Base-by-base conservation (phyloP, 1,140 invertebrate species). In the Scaptodrosophila lebanonensis region DNA sequence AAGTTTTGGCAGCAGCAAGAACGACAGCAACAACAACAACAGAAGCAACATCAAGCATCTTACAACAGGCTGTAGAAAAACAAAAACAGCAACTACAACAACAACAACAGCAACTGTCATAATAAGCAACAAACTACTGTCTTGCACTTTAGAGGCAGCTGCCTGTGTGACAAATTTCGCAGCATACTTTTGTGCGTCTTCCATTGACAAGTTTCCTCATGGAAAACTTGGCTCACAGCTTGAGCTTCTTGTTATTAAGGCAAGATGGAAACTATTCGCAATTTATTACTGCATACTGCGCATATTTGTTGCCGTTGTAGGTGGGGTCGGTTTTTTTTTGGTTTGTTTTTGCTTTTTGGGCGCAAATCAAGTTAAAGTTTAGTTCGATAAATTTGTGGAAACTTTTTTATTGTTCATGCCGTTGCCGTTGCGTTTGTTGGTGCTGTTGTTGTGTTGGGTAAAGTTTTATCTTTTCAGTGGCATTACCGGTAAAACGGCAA, bases 91-190 rank as follows among this genome's bases (percentile, higher is more conserved):
- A 69, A 39, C 33, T 33, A 18, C 42, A 69, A 32, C 32, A 45
- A 39, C 38, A 53, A 43, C 17, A 51, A 11, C 18, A 45, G 25
- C 18, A 20, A 44, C 4, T 40, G 16, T 29, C 27, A 44, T 20
- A 32, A 30, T 33, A 27, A 45, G 30, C 42, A 48, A 44, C 39
- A 36, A 27, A 12, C 17, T 33, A 16, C 11, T 35, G 32, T 13
- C 4, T 11, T 13, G 32, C 32, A 35, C n/a, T 13, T 9, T 25
- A 27, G 1, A 16, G 0, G 2, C 12, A 27, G 12, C 52, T 39
- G 22, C 32, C 30, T n/a, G 29, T 52, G 59, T 64, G 64, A 54
- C 71, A 52, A 59, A 66, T 65, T 69, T 60, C 63, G 53, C 67
- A 59, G 63, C 54, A 57, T 43, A 38, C 66, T 51, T 59, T 47